Conservation (phyloP, 1,140 invertebrate species). For the Lepeophtheirus salmonis region DNA sequence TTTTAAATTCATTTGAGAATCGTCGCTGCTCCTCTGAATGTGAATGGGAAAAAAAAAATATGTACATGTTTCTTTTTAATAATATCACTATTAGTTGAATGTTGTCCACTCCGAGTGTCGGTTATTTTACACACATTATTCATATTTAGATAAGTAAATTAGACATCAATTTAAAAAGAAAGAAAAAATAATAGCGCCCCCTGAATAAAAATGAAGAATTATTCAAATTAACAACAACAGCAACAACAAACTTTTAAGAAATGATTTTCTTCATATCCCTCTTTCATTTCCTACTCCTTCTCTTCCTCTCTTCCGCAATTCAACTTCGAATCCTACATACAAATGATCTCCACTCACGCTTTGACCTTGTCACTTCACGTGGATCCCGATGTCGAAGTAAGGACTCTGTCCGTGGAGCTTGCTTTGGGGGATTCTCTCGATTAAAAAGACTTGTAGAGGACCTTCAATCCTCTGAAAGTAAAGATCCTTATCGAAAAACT, state of each 20-base stretch:
- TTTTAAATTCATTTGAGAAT: background rate
- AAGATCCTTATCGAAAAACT: background rate
- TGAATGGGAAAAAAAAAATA: background rate
- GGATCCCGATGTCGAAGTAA: background rate
- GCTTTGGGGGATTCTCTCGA: slow-evolving; percentile 5
- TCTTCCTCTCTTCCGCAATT: slow-evolving; percentile 1
- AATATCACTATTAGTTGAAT: background rate
- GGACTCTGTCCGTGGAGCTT: background rate
- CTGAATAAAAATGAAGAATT: no score
- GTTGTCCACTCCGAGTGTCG: background rate
- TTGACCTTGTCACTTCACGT: slow-evolving; percentile 1
- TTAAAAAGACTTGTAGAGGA: slow-evolving; percentile 2
- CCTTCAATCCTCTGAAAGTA: background rate
- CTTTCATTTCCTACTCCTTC: background rate
- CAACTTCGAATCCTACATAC: slow-evolving; percentile 4
- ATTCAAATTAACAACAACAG: no score
- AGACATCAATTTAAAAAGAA: background rate
- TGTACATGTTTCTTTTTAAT: background rate
- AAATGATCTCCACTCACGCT: slow-evolving; percentile 13
- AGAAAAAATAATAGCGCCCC: no score
- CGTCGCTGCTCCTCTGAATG: background rate
- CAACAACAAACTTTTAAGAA: no score
- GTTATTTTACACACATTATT: background rate
- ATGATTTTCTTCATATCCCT: background rate
- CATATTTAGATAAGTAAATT: background rate